Evolutionary conservation across 1,140 invertebrate genomes (phyloP).

Genomic region (Drosophila sturtevanti): DNA sequence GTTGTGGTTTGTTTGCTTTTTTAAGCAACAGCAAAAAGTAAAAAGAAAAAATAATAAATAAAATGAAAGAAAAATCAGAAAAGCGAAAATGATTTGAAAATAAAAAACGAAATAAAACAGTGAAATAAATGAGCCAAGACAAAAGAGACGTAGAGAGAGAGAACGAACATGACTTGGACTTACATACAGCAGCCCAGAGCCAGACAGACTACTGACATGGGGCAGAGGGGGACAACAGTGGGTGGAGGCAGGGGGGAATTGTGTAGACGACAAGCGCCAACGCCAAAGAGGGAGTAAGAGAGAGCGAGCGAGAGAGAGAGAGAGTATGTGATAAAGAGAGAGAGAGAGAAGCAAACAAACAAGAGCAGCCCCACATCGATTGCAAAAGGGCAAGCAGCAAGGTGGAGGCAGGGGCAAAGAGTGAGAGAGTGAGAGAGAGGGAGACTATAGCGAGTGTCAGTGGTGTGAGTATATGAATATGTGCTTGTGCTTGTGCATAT

Average conservation of each 20-base stretch:
- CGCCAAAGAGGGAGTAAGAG: constrained; percentile 37
- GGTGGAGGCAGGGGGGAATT: constrained; percentile 11
- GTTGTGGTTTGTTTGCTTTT: constrained; percentile 27
- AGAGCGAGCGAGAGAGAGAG: constrained; percentile 25
- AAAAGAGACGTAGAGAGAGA: constrained; percentile 49
- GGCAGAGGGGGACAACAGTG: constrained; percentile 25
- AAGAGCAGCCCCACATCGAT: constrained; percentile 32
- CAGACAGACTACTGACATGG: constrained; percentile 32
- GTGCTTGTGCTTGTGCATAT: constrained; percentile 21
- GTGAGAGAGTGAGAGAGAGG: constrained; percentile 13
- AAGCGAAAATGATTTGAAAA: constrained; percentile 66
- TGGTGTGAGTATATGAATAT: constrained; percentile 27
- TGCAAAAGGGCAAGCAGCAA: constrained; percentile 44
- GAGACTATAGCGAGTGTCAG: constrained; percentile 24
- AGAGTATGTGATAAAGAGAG: too few species aligned
- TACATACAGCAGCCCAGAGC: constrained; percentile 60
- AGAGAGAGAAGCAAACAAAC: constrained; percentile 25
- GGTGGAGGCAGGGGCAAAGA: constrained; percentile 12
- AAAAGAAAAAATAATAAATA: constrained; percentile 8
- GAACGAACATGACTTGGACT: constrained; percentile 59
- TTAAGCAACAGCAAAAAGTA: constrained; percentile 39
- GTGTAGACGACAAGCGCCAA: constrained; percentile 34
- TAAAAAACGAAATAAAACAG: constrained; percentile 46
- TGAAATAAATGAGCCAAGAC: constrained; percentile 74
- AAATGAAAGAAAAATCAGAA: constrained; percentile 52